phyloP scores from a whole-genome alignment of 2,797 vertebrate species.

The Pangasius macronema region DNA sequence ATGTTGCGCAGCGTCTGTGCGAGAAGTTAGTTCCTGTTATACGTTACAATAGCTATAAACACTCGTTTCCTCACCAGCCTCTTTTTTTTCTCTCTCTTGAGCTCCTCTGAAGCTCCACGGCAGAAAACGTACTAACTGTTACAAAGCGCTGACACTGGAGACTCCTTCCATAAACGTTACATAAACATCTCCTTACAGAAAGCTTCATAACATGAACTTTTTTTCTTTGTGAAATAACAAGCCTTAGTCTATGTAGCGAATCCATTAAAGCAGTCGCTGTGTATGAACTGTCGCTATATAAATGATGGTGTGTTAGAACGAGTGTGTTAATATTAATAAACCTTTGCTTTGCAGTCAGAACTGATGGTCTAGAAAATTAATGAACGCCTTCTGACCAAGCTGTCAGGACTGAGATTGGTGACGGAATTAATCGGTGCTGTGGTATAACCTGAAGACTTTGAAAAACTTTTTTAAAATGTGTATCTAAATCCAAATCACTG shows the following conservation, averaged over 20 bases:
- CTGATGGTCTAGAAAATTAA: background rate
- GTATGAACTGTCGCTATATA: too few relatives aligned
- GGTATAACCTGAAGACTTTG: background rate
- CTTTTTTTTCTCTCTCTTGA: background rate
- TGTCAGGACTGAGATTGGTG: background rate
- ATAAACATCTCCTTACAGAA: background rate
- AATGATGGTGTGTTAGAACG: background rate
- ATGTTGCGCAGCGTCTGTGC: background rate
- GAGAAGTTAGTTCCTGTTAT: background rate
- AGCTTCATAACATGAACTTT: background rate
- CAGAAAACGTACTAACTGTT: background rate
- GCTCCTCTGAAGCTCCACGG: background rate
- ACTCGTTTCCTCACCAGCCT: background rate
- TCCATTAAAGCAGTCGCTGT: background rate
- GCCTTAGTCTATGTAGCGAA: too few relatives aligned
- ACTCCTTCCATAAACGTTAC: background rate
- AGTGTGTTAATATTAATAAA: background rate
- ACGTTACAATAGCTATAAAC: background rate
- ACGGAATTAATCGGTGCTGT: too few relatives aligned
- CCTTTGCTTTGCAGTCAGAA: background rate
- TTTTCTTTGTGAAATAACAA: background rate
- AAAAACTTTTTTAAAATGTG: background rate
- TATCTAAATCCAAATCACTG: conserved; percentile 14
- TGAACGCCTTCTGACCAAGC: too few relatives aligned
- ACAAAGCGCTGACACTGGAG: background rate